Evolutionary conservation across 2,888 invertebrate genomes (phyloP), one percentile per base, ranked within the genome.

Genomic region (Aphrophora alni): DNA sequence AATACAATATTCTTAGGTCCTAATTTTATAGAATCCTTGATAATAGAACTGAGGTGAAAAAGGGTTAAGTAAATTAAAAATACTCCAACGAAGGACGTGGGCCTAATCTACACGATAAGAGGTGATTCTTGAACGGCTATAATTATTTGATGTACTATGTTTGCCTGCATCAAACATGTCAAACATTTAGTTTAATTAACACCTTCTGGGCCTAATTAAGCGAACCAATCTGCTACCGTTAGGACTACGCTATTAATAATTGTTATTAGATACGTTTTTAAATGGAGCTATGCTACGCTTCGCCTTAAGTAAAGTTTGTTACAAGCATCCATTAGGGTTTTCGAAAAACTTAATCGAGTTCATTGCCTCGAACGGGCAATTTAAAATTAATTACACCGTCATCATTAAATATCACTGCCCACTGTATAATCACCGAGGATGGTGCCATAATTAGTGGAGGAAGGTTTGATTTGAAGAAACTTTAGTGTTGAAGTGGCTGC

Each of bases 371-470:
- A 5, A n/a, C 59, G 59, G 21, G 59, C 59, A 59, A 59, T 59
- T 59, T 59, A 21, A 59, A 59, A 59, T 59, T 59, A 59, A 59
- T 59, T 59, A 59, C 21, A n/a, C 3, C 59, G 21, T 59, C 59
- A 21, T 59, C 59, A 59, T 59, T 59, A 59, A 59, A 59, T 59
- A 59, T 21, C 59, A 59, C n/a, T 59, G 59, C 59, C 59, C 59
- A 59, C 59, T 59, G 59, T 59, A 59, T n/a, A 59, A 21, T 59
- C n/a, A 21, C 59, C 21, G 44, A 14, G 14, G 44, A 21, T n/a
- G 2, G 59, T 5, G 4, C 5, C 12, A 14, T 21, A 59, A 59
- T 59, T 59, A 59, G 21, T 21, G 5, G 3, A 33, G 5, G 33
- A 33, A 33, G 33, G 33, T 33, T 33, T 33, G 33, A 33, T 33